Base-by-base conservation (phyloP, 1,140 invertebrate species). In the Aphelenchoides besseyi region DNA sequence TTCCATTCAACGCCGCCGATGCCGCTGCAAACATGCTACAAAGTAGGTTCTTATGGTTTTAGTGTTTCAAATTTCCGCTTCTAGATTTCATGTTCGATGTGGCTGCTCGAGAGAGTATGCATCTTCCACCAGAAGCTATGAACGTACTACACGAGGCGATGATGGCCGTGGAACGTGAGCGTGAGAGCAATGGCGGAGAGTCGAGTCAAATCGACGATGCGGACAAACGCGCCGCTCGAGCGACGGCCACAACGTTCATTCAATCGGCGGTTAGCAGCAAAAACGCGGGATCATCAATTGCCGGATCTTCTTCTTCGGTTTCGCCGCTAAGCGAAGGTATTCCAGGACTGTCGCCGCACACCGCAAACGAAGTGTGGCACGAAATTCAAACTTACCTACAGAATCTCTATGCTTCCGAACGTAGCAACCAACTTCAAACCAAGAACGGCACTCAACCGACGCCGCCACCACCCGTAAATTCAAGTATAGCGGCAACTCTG, bases 321-420 rank as follows among this genome's bases (percentile, higher is more conserved):
- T 59, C 55, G 12, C 16, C 55, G 5, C 16, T 23, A 23, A 8
- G 5, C 12, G 55, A 5, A 8, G 55, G 23, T 8, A 59, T 59
- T 33, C 55, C 55, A 5, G 55, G 55, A 5, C 32, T 59, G 55
- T 29, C 55, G 55, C 55, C 5, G 12, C 5, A 28, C 12, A 18
- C 55, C 18, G 55, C 55, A 5, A 59, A 8, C 5, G 55, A 59
- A 59, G 55, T 59, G 55, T 59, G 55, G 55, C 5, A 59, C 5
- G 55, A 59, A 33, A 59, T 59, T 59, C 55, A 59, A 33, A 5
- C 5, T 5, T 59, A 59, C 23, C 55, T 59, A 23, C 55, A 18
- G 5, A 28, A 59, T 29, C 55, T 59, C 18, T 59, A 18, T 33
- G 5, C 18, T 28, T 59, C 55, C 55, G 18, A 28, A 48, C 12